Conservation (phyloP, 2,113 vertebrate genomes). For the Desmodus rotundus region DNA sequence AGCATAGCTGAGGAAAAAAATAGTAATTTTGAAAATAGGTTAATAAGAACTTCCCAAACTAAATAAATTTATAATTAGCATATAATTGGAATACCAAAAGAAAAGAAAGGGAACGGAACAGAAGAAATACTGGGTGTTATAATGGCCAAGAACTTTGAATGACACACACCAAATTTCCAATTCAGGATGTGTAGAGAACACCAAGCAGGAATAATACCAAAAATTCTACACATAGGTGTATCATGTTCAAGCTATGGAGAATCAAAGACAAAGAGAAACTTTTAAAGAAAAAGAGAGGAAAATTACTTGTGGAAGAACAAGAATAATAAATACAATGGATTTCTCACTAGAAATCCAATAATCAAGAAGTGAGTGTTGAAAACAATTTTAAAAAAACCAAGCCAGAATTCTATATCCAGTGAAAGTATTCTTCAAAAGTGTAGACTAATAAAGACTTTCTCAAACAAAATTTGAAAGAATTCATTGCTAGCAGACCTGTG, state of each 20-base stretch:
- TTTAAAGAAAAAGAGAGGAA: not conserved
- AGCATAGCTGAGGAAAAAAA: not conserved
- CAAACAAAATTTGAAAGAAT: not conserved
- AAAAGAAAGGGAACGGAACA: not conserved
- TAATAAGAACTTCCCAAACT: not conserved
- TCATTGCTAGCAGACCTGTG: not conserved
- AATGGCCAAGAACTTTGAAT: not conserved
- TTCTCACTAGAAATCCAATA: not conserved
- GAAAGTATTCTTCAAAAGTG: not conserved
- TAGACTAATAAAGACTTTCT: not conserved
- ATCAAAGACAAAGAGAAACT: not conserved
- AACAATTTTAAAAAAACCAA: not conserved
- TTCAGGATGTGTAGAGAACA: not conserved
- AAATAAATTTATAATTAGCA: not conserved
- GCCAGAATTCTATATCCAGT: not conserved
- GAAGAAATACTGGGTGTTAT: not conserved
- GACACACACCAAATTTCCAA: not conserved
- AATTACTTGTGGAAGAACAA: not conserved
- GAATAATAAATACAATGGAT: not conserved
- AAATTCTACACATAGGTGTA: not conserved
- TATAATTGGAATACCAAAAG: not conserved
- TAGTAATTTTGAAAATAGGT: not conserved
- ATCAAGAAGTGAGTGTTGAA: not conserved
- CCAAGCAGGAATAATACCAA: not conserved
- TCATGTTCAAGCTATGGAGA: not conserved